phyloP scores from a whole-genome alignment of 2,888 invertebrate species.

The Syrista parreyssii region DNA sequence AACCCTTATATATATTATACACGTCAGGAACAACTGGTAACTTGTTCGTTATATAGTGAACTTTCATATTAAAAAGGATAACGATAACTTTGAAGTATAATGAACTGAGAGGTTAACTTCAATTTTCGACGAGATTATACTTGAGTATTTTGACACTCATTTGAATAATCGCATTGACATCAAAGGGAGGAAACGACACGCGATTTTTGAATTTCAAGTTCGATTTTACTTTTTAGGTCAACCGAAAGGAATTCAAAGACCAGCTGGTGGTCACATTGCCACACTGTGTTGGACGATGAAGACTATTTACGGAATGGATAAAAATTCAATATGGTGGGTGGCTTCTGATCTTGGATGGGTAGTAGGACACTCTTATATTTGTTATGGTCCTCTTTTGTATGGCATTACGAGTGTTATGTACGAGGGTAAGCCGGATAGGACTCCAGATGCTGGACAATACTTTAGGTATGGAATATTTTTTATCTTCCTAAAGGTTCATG shows the following conservation, averaged over 20 bases:
- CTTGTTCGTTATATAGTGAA: slow-evolving; percentile 24
- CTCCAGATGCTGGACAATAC: slow-evolving; percentile 92
- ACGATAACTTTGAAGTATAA: too few relatives aligned
- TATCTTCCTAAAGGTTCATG: neutral
- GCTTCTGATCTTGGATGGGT: slow-evolving; percentile 94
- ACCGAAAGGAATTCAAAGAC: slow-evolving; percentile 86
- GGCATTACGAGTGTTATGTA: slow-evolving; percentile 87
- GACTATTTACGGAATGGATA: slow-evolving; percentile 81
- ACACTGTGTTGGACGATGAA: slow-evolving; percentile 87
- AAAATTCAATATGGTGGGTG: slow-evolving; percentile 90
- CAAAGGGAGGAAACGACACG: neutral
- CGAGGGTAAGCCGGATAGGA: slow-evolving; percentile 95
- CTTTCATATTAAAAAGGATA: neutral
- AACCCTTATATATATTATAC: slow-evolving; percentile 91
- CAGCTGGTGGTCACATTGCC: slow-evolving; percentile 90
- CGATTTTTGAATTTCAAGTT: neutral
- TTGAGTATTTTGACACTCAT: neutral
- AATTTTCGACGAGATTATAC: neutral
- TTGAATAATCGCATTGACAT: neutral
- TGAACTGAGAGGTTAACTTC: neutral
- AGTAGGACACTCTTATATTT: slow-evolving; percentile 94
- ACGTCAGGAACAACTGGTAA: slow-evolving; percentile 89
- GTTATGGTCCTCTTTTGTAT: slow-evolving; percentile 87
- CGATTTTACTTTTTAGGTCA: slow-evolving; percentile 62
- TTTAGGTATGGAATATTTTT: slow-evolving; percentile 73